Base-by-base conservation (phyloP, 23 tunicate genomes). In the Diplosoma virens region DNA sequence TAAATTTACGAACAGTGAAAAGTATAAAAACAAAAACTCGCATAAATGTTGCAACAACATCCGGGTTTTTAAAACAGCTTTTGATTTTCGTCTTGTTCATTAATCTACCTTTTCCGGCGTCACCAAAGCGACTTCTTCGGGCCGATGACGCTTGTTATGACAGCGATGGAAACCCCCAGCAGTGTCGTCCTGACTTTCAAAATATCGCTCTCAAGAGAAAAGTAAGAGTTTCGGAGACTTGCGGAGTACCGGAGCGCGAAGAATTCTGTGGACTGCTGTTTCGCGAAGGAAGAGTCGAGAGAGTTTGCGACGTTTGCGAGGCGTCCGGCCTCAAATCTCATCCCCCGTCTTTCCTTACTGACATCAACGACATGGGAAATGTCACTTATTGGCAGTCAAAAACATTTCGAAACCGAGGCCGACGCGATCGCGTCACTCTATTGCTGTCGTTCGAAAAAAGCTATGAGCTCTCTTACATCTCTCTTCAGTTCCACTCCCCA, bases 361-460 rank as follows among this genome's bases (percentile, higher is more conserved):
- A 87, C 50, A 75, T 81, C 3, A 75, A 81, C 82, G 82, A 81
- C 54, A 80, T 31, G 25, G 75, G 80, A 16, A 87, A 81, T 71
- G 17, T 80, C 34, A 87, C 94, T 3, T 87, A 75, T 47, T 87
- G 94, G 94, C 86, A 87, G 66, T 87, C 94, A 33, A 87, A 66
- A 25, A 9, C 63, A 6, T 41, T 87, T 71, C 78, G 37, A 24
- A 25, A 48, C 16, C 33, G 75, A 37, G 47, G 33, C 26, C 25
- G 26, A 37, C 17, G 59, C 3, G 47, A 79, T 1, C 66, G 75
- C 2, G 86, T 87, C 4, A 64, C 84, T 0, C 61, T 87, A 24
- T 66, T 79, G 11, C 50, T 87, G 18, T 75, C 86, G 47, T 79
- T 87, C 37, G 82, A 65, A 25, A 81, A 87, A 48, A 32, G 67